Conservation (phyloP, 92 coral and sea anemone genomes). For the Scolanthus callimorphus region DNA sequence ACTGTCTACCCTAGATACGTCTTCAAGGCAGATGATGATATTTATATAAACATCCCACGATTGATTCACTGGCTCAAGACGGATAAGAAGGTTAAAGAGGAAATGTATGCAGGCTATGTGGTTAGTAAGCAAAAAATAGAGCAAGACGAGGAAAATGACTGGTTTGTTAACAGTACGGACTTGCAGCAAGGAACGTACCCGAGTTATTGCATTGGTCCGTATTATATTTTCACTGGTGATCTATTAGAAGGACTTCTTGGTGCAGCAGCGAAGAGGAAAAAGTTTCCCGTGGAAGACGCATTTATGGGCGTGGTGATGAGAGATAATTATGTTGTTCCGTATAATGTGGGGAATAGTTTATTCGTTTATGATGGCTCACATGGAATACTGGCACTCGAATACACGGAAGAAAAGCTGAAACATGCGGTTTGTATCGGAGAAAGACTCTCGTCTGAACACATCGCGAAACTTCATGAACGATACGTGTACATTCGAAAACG, state of each 20-base stretch:
- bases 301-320: conserved; percentile 35
- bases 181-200: conserved; percentile 3
- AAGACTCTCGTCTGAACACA: conserved; percentile 1
- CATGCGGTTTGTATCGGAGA: conserved; percentile 29
- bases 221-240: conserved; percentile 34
- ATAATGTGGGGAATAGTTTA: conserved; percentile 19
- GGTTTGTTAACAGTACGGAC: neutral
- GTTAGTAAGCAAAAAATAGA: conserved; percentile 19
- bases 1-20: conserved; percentile 20
- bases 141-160: conserved; percentile 2
- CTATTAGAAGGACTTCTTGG: conserved; percentile 11
- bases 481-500: conserved; percentile 26
- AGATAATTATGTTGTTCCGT: conserved; percentile 15
- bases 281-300: conserved; percentile 40
- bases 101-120: conserved; percentile 36
- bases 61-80: conserved; percentile 34
- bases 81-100: conserved; percentile 15
- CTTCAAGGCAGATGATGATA: conserved; percentile 47
- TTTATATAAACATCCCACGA: conserved; percentile 39
- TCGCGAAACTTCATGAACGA: conserved; percentile 22
- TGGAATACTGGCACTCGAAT: conserved; percentile 20
- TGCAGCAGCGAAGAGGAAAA: neutral
- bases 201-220: conserved; percentile 33
- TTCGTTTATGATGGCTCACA: conserved; percentile 30
- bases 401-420: conserved; percentile 27